phyloP scores from a whole-genome alignment of 2,888 invertebrate genomes.

The Eupithecia dodoneata region DNA sequence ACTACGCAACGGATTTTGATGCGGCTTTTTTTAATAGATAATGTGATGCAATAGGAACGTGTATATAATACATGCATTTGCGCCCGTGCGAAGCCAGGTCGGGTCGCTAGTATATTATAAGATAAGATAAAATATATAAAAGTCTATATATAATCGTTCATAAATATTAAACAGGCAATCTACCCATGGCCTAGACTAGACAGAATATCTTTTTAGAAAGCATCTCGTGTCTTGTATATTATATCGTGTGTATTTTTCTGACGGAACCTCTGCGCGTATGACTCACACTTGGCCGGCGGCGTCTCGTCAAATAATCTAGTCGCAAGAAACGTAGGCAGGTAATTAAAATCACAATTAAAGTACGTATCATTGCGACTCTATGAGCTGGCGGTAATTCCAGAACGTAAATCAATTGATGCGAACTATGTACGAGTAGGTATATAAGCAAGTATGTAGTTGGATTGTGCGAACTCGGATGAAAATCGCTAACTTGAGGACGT shows the following conservation, averaged over 20 bases:
- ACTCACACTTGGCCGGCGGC: not conserved
- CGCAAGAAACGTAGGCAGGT: constrained; percentile 13
- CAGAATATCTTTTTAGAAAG: not conserved
- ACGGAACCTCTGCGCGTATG: not conserved
- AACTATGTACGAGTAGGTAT: too few species aligned
- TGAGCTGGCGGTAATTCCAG: constrained; percentile 17
- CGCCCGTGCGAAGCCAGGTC: too few species aligned
- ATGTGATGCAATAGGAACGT: too few species aligned
- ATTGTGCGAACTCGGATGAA: too few species aligned
- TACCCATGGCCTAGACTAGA: not conserved
- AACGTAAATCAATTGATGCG: not conserved
- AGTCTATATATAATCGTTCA: not conserved
- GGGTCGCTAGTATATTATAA: too few species aligned
- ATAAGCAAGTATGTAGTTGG: too few species aligned
- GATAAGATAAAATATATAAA: too few species aligned
- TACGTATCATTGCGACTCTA: constrained; percentile 8
- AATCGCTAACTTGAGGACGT: too few species aligned
- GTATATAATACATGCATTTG: too few species aligned
- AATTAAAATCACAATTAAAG: constrained; percentile 21
- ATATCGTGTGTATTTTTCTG: not conserved
- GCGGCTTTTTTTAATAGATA: too few species aligned
- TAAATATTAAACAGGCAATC: not conserved
- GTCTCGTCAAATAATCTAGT: not conserved
- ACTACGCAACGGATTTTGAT: too few species aligned
- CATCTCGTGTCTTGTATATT: too few species aligned